Evolutionary conservation across 2,113 vertebrate species (phyloP).

Genomic region (Sorex araneus): DNA sequence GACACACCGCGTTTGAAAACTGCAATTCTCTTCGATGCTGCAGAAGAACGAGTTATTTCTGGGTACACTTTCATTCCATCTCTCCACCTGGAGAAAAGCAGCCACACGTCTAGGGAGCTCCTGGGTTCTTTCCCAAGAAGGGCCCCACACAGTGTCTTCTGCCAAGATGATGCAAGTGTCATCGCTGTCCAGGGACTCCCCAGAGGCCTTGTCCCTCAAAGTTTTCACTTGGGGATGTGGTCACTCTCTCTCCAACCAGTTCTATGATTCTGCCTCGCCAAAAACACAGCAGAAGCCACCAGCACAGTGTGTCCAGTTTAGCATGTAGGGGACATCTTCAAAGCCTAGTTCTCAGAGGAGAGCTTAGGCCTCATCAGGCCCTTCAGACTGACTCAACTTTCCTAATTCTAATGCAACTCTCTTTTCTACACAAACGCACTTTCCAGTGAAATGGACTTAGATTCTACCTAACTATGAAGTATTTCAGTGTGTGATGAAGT

Average conservation of each 20-base stretch:
- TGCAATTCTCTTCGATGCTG: constrained; percentile 19
- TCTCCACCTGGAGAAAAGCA: not conserved
- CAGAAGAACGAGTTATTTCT: not conserved
- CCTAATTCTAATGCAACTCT: not conserved
- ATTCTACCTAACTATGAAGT: not conserved
- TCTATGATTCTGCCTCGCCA: not conserved
- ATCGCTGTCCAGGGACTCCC: no score
- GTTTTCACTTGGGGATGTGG: not conserved
- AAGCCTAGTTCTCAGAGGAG: not conserved
- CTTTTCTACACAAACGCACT: not conserved
- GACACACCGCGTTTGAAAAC: not conserved
- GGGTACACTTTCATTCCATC: not conserved
- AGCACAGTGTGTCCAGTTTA: not conserved
- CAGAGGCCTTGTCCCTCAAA: not conserved
- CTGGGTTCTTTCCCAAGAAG: not conserved
- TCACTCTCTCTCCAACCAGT: no score
- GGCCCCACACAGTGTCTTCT: not conserved
- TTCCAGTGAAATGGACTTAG: not conserved
- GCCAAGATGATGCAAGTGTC: not conserved
- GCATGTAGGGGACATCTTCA: not conserved
- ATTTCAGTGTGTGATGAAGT: not conserved
- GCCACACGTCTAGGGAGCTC: no score
- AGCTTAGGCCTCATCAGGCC: not conserved
- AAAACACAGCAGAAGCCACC: not conserved
- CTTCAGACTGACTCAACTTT: not conserved